These are phyloP conservation scores for Loripinus fragilis DNA, from an alignment of 2,888 invertebrate species.

Conservation along the genomic window DNA sequence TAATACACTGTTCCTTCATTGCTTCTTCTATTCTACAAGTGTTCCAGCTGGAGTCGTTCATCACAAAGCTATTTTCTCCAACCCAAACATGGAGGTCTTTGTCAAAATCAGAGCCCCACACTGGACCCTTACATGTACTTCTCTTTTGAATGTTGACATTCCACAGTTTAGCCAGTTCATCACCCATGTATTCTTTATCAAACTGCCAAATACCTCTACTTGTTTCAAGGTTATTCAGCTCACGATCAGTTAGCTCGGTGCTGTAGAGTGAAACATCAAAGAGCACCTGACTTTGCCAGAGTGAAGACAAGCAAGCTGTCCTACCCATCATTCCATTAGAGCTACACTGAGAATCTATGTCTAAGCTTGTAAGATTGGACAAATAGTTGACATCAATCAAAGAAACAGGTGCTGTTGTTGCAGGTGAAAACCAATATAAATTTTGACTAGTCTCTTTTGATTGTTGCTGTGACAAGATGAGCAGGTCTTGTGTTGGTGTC, in stretches of 20 bases:
- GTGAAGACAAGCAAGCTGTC: slow-evolving; percentile 18
- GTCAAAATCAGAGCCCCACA: slow-evolving; percentile 40
- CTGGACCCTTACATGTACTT: slow-evolving; percentile 35
- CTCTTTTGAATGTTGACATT: slow-evolving; percentile 68
- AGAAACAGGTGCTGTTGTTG: slow-evolving; percentile 32
- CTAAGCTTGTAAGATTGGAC: slow-evolving; percentile 12
- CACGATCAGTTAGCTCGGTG: neutral
- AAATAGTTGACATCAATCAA: slow-evolving; percentile 48
- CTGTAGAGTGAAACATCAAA: slow-evolving; percentile 42
- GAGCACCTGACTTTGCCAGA: slow-evolving; percentile 59
- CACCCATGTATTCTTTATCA: slow-evolving; percentile 1
- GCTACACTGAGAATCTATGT: neutral
- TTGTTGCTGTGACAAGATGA: slow-evolving; percentile 2
- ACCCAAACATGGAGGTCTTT: slow-evolving; percentile 44
- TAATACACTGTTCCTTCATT: neutral
- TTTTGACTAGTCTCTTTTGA: slow-evolving; percentile 11
- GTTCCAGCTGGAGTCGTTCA: neutral
- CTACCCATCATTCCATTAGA: neutral
- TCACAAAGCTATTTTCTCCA: slow-evolving; percentile 41
- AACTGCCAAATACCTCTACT: slow-evolving; percentile 8
- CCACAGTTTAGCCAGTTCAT: slow-evolving; percentile 51
- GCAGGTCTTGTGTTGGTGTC: slow-evolving; percentile 35
- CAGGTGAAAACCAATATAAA: slow-evolving; percentile 1
- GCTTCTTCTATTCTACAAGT: slow-evolving; percentile 11
- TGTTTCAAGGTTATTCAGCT: neutral